Base-by-base conservation (phyloP, 2,888 invertebrate genomes). In the Apocheima hispidaria region DNA sequence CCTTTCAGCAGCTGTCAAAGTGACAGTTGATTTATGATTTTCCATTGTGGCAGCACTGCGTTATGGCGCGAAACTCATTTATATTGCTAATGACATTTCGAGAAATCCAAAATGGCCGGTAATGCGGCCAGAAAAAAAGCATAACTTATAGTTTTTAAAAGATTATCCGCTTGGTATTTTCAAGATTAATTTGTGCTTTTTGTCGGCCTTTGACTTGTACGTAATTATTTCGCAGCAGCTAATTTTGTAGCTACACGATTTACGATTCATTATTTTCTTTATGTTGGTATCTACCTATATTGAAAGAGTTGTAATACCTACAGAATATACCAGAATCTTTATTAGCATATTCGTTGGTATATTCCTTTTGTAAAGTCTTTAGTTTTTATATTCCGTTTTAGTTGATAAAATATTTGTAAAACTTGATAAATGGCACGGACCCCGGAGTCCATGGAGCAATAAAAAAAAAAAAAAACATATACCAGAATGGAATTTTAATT, bases 11-110 rank as follows among this genome's bases (percentile, higher is more conserved):
- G 81, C 85, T 90, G 89, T 88, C 90, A 88, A 84, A 87, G 74
- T 89, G 90, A 89, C 90, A 84, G 81, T 75, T 90, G 90, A 91
- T 91, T 91, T 91, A 91, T 90, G 87, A 81, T 87, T 83, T 81
- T 75, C 85, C 85, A 86, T 90, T 90, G 90, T 89, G 82, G 88
- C 86, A 86, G 73, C 84, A 84, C 84, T 83, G 86, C 88, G 86
- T 86, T 89, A 88, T 88, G 89, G 87, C 89, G 90, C 87, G 86
- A 86, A 88, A 84, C 82, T 86, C 88, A 89, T 89, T 89, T 88
- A 87, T 83, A 82, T 74, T 71, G 82, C 86, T 90, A 90, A 90
- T 90, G 90, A 90, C 90, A 89, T 84, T 86, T 85, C 63, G 82
- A 83, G 84, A 86, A 84, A 82, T 84, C 77, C 81, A 88, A 88